Evolutionary conservation across 2,888 invertebrate species (phyloP).

Genomic region (Camptogramma bilineatum): DNA sequence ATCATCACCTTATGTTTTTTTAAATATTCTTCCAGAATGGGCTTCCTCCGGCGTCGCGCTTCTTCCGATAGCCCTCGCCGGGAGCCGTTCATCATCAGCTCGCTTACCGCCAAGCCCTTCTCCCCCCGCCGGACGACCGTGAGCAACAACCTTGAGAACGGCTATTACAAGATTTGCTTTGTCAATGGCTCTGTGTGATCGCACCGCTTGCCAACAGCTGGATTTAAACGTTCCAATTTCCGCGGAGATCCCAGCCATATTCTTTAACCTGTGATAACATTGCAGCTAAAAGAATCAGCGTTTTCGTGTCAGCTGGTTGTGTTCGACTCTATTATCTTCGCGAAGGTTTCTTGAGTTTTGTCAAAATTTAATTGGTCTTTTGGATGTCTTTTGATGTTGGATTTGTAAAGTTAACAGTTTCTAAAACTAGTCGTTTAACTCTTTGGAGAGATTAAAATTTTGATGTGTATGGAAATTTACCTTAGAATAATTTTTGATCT

Average conservation of each 20-base stretch:
- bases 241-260: not conserved
- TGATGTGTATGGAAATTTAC: slow-evolving; percentile 15
- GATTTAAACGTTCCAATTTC: slow-evolving; percentile 50
- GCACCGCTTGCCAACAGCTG: slow-evolving; percentile 62
- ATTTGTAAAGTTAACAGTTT: slow-evolving; percentile 34
- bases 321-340: not conserved
- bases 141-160: slow-evolving; percentile 72
- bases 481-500: slow-evolving; percentile 11
- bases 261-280: not conserved
- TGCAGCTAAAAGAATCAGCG: not conserved
- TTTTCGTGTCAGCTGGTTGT: not conserved
- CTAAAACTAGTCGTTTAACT: slow-evolving; percentile 27
- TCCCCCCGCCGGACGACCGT: slow-evolving; percentile 86
- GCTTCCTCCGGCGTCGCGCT: slow-evolving; percentile 81
- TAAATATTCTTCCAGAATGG: slow-evolving; percentile 65
- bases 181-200: slow-evolving; percentile 84
- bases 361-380: slow-evolving; percentile 21
- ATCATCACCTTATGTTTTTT: slow-evolving; percentile 14
- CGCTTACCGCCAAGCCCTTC: slow-evolving; percentile 74
- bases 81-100: slow-evolving; percentile 71
- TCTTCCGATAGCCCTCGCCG: slow-evolving; percentile 85
- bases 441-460: slow-evolving; percentile 17
- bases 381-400: slow-evolving; percentile 26
- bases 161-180: slow-evolving; percentile 86
- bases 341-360: slow-evolving; percentile 43